Percentiles rank a stretch among this genome's conserved stretches.
phyloP scores from a whole-genome alignment of 2,113 vertebrate species.

The Ivindomyrus marchei region DNA sequence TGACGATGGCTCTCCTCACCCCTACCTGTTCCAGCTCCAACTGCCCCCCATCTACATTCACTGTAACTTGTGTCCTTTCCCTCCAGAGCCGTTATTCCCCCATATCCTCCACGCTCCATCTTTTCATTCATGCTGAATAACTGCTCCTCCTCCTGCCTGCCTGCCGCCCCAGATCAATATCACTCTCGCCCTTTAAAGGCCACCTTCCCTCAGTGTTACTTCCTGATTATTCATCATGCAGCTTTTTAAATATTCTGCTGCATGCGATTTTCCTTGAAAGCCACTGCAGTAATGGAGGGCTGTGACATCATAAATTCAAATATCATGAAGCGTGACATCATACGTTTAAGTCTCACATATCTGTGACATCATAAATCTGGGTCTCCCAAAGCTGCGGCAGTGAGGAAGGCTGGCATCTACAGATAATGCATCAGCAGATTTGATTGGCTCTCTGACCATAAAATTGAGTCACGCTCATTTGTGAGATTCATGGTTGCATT shows the following conservation, averaged over 20 bases:
- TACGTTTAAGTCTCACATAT: not conserved
- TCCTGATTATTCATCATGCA: not conserved
- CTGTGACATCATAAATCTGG: not conserved
- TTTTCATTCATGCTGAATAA: not conserved
- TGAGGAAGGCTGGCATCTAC: not conserved
- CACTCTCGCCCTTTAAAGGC: not conserved
- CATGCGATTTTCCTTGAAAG: not conserved
- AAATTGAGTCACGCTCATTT: slow-evolving; percentile 7
- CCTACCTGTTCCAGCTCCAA: not conserved
- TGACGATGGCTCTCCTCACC: not conserved
- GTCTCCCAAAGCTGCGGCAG: not conserved
- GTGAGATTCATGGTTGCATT: not conserved
- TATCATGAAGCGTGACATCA: not conserved
- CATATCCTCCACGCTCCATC: not conserved
- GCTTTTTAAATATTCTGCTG: not conserved
- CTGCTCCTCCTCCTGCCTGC: not conserved
- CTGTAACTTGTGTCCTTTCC: not conserved
- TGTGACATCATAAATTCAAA: slow-evolving; percentile 9
- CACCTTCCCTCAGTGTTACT: not conserved
- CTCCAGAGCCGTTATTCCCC: not conserved
- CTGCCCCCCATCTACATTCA: not conserved
- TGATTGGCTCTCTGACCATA: not conserved
- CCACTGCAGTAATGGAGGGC: not conserved
- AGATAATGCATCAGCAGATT: slow-evolving; percentile 1
- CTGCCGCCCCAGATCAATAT: not conserved